These are phyloP conservation scores for Epinotia brunnichana DNA, from an alignment of 2,888 invertebrate species.

Conservation along the genomic window DNA sequence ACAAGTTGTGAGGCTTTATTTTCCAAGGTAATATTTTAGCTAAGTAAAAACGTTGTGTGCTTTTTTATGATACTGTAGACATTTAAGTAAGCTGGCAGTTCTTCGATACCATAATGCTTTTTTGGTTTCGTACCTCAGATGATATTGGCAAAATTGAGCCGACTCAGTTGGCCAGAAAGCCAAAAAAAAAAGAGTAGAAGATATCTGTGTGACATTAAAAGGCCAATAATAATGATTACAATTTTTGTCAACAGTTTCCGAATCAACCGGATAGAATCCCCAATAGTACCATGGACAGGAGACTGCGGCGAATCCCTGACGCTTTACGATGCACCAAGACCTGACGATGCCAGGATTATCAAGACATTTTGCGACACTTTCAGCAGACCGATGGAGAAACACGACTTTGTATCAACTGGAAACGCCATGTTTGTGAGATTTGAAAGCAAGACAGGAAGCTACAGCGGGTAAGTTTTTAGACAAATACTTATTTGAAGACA, in stretches of 20 bases:
- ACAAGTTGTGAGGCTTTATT: slow-evolving; percentile 94
- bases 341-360: slow-evolving; percentile 94
- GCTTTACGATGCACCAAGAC: slow-evolving; percentile 93
- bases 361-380: slow-evolving; percentile 98
- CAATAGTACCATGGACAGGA: slow-evolving; percentile 92
- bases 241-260: slow-evolving; percentile 86
- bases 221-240: neutral
- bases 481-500: neutral
- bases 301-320: slow-evolving; percentile 96
- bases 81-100: neutral
- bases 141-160: too few species aligned
- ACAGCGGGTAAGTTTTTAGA: slow-evolving; percentile 87
- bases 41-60: neutral
- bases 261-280: slow-evolving; percentile 94
- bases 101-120: neutral
- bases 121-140: neutral
- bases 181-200: too few species aligned
- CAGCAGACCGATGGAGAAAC: slow-evolving; percentile 96
- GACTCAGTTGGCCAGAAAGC: too few species aligned
- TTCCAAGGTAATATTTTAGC: slow-evolving; percentile 87
- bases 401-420: slow-evolving; percentile 95
- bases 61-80: neutral
- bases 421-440: slow-evolving; percentile 94
- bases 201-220: neutral
- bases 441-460: slow-evolving; percentile 96